phyloP scores from a whole-genome alignment of 2,888 invertebrate genomes.

The Erebia epiphron region DNA sequence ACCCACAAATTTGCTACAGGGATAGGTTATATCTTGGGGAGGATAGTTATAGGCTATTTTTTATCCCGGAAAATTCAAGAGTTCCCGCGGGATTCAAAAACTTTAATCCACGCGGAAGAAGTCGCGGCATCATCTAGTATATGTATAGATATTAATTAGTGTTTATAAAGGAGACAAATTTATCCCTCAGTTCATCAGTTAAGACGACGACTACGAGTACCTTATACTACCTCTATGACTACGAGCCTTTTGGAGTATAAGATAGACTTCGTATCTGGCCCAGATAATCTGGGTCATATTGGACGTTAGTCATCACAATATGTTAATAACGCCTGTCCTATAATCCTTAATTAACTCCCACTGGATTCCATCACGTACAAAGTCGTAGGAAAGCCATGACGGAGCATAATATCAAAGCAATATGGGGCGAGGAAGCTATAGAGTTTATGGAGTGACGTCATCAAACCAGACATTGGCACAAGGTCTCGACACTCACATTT shows the following conservation, averaged over 20 bases:
- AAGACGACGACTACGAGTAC: neutral
- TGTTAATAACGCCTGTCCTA: neutral
- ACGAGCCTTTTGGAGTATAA: neutral
- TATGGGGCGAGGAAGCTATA: slow-evolving; percentile 19
- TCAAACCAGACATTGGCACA: slow-evolving; percentile 16
- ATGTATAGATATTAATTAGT: too few species aligned
- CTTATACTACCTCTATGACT: too few species aligned
- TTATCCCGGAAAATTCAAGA: too few species aligned
- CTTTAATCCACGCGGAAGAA: too few species aligned
- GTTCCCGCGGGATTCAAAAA: too few species aligned
- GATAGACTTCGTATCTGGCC: neutral
- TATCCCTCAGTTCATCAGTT: neutral
- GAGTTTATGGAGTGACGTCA: slow-evolving; percentile 29
- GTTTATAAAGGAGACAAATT: too few species aligned
- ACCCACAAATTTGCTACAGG: too few species aligned
- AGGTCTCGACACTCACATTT: slow-evolving; percentile 18
- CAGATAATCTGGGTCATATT: neutral
- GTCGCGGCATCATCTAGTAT: too few species aligned
- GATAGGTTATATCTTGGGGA: too few species aligned
- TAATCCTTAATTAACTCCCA: slow-evolving; percentile 1
- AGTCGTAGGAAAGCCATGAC: slow-evolving; percentile 6
- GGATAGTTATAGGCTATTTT: too few species aligned
- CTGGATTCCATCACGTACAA: slow-evolving; percentile 12
- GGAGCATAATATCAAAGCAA: slow-evolving; percentile 1
- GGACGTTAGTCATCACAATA: neutral